Evolutionary conservation across 2,113 vertebrate genomes (phyloP).

Genomic region (Petroica traversi): DNA sequence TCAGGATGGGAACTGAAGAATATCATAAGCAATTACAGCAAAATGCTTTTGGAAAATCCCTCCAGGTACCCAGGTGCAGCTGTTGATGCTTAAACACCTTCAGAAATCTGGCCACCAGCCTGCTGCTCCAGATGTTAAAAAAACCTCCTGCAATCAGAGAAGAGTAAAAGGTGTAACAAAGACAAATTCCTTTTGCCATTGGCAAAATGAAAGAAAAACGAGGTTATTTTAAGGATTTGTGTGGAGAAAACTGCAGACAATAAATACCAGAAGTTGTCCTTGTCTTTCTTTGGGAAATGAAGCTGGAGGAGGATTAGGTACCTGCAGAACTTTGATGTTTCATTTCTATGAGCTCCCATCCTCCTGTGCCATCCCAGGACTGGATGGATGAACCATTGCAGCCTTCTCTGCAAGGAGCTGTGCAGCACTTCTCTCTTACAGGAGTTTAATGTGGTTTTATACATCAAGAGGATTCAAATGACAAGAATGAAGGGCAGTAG

Average conservation of each 20-base stretch:
- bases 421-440: not conserved
- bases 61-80: slow-evolving; percentile 53
- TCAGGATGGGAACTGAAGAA: slow-evolving; percentile 1
- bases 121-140: slow-evolving; percentile 26
- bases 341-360: not conserved
- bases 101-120: slow-evolving; percentile 44
- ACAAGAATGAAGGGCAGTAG: slow-evolving; percentile 51
- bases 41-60: slow-evolving; percentile 37
- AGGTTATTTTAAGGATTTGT: not conserved
- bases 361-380: not conserved
- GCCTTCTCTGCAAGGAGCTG: not conserved
- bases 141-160: not conserved
- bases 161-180: not conserved
- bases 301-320: not conserved
- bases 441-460: not conserved
- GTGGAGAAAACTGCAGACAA: not conserved
- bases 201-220: not conserved
- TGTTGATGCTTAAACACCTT: slow-evolving; percentile 29
- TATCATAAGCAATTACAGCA: slow-evolving; percentile 43
- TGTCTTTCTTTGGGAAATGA: not conserved
- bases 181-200: not conserved
- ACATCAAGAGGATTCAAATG: slow-evolving; percentile 4
- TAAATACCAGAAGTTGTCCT: not conserved
- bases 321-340: not conserved
- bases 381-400: not conserved